Base-by-base conservation (phyloP, 2,888 invertebrate genomes). In the Xestia c-nigrum region DNA sequence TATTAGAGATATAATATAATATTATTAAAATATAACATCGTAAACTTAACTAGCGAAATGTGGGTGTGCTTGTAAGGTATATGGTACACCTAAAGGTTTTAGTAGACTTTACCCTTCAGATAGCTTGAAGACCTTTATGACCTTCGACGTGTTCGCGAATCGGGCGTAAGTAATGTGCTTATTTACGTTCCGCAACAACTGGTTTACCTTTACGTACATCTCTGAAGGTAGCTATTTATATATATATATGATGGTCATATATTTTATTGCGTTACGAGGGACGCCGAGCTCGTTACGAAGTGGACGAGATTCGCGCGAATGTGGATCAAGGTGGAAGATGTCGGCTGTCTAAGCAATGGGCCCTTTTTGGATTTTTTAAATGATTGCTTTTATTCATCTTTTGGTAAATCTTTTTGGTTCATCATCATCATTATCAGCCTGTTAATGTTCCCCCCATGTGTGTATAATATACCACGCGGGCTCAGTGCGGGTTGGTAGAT, bases 311-410 rank as follows among this genome's bases (percentile, higher is more conserved):
- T 68, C 43, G 31, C 24, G 47, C 6, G 47, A 55, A 88, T 75
- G 59, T 85, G 68, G 87, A 74, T 70, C 87, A 85, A 85, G 85
- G 88, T 82, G 43, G 31, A n/a, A 76, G 72, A 78, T 88, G 75
- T 19, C 19, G 24, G 50, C 55, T 66, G 59, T 71, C 52, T 55
- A 10, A 69, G 57, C 59, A 31, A 61, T 76, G 63, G 76, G 63
- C 14, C 6, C n/a, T 72, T 24, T 7, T 65, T 19, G 50, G 14
- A 14, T n/a, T 14, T 50, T 24, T 38, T 46, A 5, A 52, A 52
- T 38, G 21, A 12, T 24, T 14, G 6, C n/a, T 21, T n/a, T 38
- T 0, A 50, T 31, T 12, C 10, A 43, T 43, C 21, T 59, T 5
- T 6, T 19, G 21, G 3, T 16, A 19, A 19, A 40, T 0, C 4